Evolutionary conservation across 2,113 vertebrate species (phyloP), one percentile per base, ranked within the genome.

Genomic region (Crotalus helleri): DNA sequence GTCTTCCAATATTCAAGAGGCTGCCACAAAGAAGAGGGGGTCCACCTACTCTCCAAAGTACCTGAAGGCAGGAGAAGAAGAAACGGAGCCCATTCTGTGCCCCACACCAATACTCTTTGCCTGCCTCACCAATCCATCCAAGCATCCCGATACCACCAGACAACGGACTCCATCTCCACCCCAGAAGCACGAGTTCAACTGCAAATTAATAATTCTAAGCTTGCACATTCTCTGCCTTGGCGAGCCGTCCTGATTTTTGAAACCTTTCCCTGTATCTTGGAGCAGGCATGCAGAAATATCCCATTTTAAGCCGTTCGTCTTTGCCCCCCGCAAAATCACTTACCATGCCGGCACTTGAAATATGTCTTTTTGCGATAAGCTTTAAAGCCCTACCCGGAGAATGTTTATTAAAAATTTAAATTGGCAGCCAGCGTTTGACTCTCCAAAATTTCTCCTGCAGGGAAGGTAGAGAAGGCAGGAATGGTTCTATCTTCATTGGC

Each of bases 351-450:
- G 95, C 94, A 94, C 96, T 96, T 94, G 96, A 97, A 97, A 97
- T 97, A 97, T 96, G 97, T 96, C 96, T 96, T 95, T 51, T 92
- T 87, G 95, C 97, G 97, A 97, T 97, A 97, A 97, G 97, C 95
- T 95, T 96, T 96, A 97, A 97, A 81, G 96, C 96, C 97, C 96
- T 96, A 93, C 96, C 96, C 96, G 95, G 96, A 95, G 91, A 96
- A 97, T 96, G 95, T 97, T 97, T 97, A 97, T 97, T 97, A 96
- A 97, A 97, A 97, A 96, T 97, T 97, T 97, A 97, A 96, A 97
- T 97, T 95, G 97, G 93, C 95, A 96, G 92, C 94, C 93, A 92
- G 91, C 89, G 92, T 93, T n/a, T 33, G 95, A 39, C 93, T 93
- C 95, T 96, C 94, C 94, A 94, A 95, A 95, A 95, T 93, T 95